phyloP scores from a whole-genome alignment of 2,888 invertebrate species.

The Gymnocheta viridis region DNA sequence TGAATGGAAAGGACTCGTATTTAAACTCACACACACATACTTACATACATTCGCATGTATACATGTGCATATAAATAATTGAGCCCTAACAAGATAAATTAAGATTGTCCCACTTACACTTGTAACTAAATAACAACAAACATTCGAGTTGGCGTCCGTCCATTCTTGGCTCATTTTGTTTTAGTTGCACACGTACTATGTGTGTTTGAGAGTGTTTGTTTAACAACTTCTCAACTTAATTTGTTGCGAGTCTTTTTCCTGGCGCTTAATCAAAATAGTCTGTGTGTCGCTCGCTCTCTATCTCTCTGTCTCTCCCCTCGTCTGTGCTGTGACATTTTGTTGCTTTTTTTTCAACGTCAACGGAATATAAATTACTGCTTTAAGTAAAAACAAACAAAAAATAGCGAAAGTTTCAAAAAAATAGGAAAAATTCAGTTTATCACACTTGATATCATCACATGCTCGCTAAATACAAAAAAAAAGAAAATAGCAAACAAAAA shows the following conservation, averaged over 20 bases:
- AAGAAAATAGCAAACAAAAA: no score
- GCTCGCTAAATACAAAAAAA: background rate
- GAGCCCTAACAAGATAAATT: constrained; percentile 27
- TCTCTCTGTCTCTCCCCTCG: background rate
- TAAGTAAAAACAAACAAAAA: background rate
- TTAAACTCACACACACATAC: background rate
- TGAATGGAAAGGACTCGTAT: constrained; percentile 12
- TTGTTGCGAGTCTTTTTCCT: constrained; percentile 40
- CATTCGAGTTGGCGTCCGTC: constrained; percentile 33
- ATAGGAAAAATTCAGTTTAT: constrained; percentile 37
- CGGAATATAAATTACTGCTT: constrained; percentile 33
- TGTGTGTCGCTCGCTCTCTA: background rate
- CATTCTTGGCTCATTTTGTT: background rate
- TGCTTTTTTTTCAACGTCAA: constrained; percentile 4
- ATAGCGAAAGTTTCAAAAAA: background rate
- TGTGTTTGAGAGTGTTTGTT: constrained; percentile 4
- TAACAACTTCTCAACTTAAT: constrained; percentile 42
- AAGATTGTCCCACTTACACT: constrained; percentile 18
- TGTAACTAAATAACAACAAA: constrained; percentile 29
- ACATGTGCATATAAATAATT: background rate
- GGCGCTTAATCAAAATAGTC: constrained; percentile 40
- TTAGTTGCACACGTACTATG: background rate
- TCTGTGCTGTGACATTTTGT: background rate
- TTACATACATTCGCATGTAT: background rate
- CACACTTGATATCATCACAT: constrained; percentile 38